Evolutionary conservation across 2,797 vertebrate species (phyloP).

Genomic region (Coluber constrictor): DNA sequence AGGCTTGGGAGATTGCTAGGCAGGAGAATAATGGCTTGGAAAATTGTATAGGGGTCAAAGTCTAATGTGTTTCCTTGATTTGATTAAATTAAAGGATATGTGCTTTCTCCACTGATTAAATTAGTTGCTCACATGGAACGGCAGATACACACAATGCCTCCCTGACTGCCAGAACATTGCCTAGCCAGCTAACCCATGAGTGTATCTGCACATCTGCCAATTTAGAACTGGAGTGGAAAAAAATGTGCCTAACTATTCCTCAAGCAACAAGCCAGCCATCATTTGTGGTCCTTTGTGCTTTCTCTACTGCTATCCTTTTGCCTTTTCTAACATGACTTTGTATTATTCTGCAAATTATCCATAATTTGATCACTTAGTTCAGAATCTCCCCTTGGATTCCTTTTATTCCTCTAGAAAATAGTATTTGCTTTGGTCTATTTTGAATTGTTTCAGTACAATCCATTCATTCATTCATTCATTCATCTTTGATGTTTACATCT

Average conservation of each 20-base stretch:
- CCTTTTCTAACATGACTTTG: not conserved
- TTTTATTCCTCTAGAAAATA: not conserved
- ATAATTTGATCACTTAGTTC: not conserved
- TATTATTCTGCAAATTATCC: not conserved
- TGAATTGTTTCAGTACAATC: not conserved
- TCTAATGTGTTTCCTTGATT: not conserved
- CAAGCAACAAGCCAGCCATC: not conserved
- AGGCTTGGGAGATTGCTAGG: not conserved
- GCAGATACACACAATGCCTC: not conserved
- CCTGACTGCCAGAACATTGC: not conserved
- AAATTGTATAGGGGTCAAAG: not conserved
- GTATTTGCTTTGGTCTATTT: not conserved
- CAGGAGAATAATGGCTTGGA: not conserved
- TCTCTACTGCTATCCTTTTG: not conserved
- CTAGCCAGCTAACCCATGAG: not conserved
- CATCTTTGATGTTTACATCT: not conserved
- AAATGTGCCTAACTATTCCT: not conserved
- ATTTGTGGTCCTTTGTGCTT: not conserved
- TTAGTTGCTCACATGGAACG: not conserved
- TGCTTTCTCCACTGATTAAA: not conserved
- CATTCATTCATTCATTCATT: not conserved
- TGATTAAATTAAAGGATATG: not conserved
- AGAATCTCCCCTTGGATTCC: not conserved
- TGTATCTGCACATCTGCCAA: not conserved
- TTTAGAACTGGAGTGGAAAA: not conserved